Evolutionary conservation across 2,888 invertebrate genomes (phyloP).

Genomic region (Idaea aversata): DNA sequence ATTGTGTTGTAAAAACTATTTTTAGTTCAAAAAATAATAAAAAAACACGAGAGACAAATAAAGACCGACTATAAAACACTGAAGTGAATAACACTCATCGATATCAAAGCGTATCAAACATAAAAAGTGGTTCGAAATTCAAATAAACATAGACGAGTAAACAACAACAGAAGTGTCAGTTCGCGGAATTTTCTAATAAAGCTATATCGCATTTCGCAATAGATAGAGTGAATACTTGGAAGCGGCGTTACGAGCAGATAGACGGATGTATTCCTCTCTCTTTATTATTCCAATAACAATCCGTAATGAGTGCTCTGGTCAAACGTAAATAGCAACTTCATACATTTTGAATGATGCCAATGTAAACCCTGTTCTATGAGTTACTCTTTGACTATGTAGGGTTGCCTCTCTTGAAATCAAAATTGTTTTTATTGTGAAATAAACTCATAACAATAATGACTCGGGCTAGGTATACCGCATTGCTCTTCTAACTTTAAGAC

Average conservation of each 20-base stretch:
- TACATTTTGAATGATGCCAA: constrained; percentile 77
- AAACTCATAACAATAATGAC: too few species aligned
- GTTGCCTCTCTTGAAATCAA: constrained; percentile 34
- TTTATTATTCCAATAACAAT: constrained; percentile 81
- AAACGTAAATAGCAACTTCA: constrained; percentile 79
- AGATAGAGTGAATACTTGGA: constrained; percentile 61
- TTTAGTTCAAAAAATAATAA: constrained; percentile 29
- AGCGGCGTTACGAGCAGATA: constrained; percentile 62
- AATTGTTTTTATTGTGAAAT: too few species aligned
- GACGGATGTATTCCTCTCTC: constrained; percentile 71
- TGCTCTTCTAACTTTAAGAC: too few species aligned
- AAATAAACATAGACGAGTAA: constrained; percentile 73
- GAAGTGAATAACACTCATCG: constrained; percentile 43
- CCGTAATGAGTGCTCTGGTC: constrained; percentile 79
- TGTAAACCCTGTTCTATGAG: constrained; percentile 71
- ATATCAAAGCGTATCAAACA: constrained; percentile 30
- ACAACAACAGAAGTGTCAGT: constrained; percentile 74
- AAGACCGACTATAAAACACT: constrained; percentile 18
- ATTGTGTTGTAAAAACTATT: constrained; percentile 26
- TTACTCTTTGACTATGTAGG: constrained; percentile 61
- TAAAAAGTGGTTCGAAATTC: constrained; percentile 30
- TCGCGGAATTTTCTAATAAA: constrained; percentile 69
- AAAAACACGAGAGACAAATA: constrained; percentile 30
- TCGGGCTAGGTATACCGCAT: too few species aligned
- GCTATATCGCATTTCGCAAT: constrained; percentile 73